Conservation (phyloP, 2,113 vertebrate species). For the Jaculus jaculus region DNA sequence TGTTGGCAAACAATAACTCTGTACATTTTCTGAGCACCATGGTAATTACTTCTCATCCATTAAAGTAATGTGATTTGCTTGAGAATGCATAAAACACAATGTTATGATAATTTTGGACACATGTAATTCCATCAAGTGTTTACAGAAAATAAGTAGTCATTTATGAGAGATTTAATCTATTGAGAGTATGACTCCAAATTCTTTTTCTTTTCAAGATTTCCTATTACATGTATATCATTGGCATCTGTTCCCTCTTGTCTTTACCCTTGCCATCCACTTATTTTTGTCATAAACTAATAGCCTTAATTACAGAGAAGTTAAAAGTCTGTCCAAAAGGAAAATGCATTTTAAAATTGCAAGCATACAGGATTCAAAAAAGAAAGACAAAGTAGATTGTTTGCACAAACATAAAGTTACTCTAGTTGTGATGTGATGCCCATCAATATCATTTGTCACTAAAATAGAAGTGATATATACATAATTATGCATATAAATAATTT, state of each 20-base stretch:
- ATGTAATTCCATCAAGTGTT: constrained; percentile 21
- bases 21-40: constrained; percentile 8
- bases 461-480: not conserved
- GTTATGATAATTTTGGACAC: constrained; percentile 5
- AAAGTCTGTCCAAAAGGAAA: not conserved
- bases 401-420: not conserved
- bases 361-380: constrained; percentile 20
- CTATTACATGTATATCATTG: constrained; percentile 3
- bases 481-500: constrained; percentile 21
- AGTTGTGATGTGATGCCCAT: not conserved
- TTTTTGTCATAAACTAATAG: constrained; percentile 13
- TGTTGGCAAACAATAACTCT: constrained; percentile 9
- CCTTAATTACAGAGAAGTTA: constrained; percentile 36
- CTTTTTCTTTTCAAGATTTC: not conserved
- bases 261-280: not conserved
- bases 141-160: constrained; percentile 31
- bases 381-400: not conserved
- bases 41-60: constrained; percentile 34
- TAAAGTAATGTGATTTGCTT: constrained; percentile 42
- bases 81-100: not conserved
- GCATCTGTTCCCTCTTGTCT: not conserved
- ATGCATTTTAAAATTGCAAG: not conserved
- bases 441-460: constrained; percentile 30
- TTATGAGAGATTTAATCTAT: constrained; percentile 43
- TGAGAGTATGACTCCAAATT: constrained; percentile 2